Evolutionary conservation across 2,113 vertebrate species (phyloP).

Genomic region (Coptodon bakossiorum): DNA sequence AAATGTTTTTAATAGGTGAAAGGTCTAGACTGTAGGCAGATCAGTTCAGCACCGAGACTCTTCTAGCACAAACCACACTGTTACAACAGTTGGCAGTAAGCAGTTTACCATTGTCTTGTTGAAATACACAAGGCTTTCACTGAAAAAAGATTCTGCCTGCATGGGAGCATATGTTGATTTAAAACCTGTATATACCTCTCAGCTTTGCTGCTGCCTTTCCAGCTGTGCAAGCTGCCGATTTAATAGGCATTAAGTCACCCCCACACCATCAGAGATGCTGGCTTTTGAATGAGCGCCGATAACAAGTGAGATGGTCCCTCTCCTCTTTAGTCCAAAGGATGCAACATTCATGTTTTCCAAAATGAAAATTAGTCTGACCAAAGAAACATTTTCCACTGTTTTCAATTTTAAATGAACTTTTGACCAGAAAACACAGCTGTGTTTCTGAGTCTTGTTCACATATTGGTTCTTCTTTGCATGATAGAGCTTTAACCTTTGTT

Average conservation of each 20-base stretch:
- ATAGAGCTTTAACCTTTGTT: background rate
- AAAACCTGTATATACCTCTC: background rate
- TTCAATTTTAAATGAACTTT: background rate
- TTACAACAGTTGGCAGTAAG: background rate
- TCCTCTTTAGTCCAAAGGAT: background rate
- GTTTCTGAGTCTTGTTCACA: background rate
- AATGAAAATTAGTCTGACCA: background rate
- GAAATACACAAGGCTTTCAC: background rate
- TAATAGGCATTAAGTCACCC: background rate
- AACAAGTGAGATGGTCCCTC: background rate
- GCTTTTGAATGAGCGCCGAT: background rate
- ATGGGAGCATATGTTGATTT: background rate
- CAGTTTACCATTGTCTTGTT: background rate
- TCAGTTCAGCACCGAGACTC: fast-evolving
- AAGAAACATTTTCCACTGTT: background rate
- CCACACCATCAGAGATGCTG: background rate
- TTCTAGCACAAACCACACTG: background rate
- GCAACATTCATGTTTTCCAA: background rate
- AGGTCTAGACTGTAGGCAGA: background rate
- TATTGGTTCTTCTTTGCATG: background rate
- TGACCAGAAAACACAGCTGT: background rate
- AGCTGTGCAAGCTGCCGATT: background rate
- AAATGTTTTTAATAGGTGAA: background rate
- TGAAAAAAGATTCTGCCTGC: background rate
- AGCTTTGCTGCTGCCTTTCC: background rate